phyloP scores from a whole-genome alignment of 2,888 invertebrate species.

The Monochamus alternatus region DNA sequence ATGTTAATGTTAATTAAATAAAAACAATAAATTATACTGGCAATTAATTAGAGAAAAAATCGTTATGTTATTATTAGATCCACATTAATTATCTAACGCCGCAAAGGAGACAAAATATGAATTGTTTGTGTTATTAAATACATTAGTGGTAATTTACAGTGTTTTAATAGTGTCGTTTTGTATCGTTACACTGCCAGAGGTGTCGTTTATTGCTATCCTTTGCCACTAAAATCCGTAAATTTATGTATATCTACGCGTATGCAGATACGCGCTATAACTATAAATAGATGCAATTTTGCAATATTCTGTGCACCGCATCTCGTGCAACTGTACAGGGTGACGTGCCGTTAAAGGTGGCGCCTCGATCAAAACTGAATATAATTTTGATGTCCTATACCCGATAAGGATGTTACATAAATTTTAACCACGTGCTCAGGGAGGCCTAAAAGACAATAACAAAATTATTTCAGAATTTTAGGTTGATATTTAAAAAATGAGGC shows the following conservation, averaged over 20 bases:
- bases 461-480: no score
- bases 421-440: no score
- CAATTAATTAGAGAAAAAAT: conserved; percentile 34
- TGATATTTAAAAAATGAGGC: no score
- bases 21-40: conserved; percentile 31
- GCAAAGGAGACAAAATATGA: conserved; percentile 26
- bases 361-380: no score
- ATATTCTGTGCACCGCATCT: neutral
- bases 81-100: conserved; percentile 31
- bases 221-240: no score
- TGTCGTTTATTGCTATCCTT: neutral
- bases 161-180: conserved; percentile 21
- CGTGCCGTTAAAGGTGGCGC: no score
- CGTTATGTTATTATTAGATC: conserved; percentile 33
- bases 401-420: no score
- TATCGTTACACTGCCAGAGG: neutral
- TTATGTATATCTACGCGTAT: neutral
- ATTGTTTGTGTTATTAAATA: conserved; percentile 30
- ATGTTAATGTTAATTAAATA: conserved; percentile 34
- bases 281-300: neutral
- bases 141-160: conserved; percentile 28
- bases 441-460: no score
- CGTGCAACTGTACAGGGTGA: neutral
- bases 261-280: neutral
- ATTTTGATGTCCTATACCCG: no score